A percentile compares a stretch with the other conserved stretches of the same genome.
These are phyloP conservation scores for Colostygia pectinataria DNA, from an alignment of 2,888 invertebrate species.

Conservation along the genomic window DNA sequence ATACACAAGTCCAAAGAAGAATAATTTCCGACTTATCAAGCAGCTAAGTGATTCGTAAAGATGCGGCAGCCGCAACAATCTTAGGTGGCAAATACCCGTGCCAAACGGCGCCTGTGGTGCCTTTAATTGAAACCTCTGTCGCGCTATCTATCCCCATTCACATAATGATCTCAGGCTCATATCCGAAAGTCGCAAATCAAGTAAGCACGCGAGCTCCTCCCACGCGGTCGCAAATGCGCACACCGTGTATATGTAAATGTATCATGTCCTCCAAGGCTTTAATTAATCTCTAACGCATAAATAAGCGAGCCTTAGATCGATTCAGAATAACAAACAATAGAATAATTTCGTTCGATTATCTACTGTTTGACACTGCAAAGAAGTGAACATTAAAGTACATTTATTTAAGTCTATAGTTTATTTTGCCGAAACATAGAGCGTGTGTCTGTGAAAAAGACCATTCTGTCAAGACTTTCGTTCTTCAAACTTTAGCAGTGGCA, in stretches of 20 bases:
- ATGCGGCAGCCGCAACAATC: neutral
- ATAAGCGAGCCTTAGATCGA: slow-evolving; percentile 67
- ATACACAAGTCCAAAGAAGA: neutral
- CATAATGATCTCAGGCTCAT: slow-evolving; percentile 51
- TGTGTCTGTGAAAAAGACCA: no score
- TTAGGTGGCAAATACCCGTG: slow-evolving; percentile 10
- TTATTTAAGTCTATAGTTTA: no score
- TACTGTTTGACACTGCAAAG: neutral
- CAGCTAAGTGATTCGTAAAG: slow-evolving; percentile 9
- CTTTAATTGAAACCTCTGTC: slow-evolving; percentile 34
- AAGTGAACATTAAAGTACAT: no score
- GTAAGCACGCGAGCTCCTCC: slow-evolving; percentile 30
- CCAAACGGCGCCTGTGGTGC: slow-evolving; percentile 6
- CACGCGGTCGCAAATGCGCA: slow-evolving; percentile 70
- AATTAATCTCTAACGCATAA: slow-evolving; percentile 81
- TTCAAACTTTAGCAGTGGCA: no score
- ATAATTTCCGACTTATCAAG: neutral
- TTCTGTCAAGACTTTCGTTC: no score
- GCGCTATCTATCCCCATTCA: slow-evolving; percentile 30
- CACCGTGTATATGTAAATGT: slow-evolving; percentile 82
- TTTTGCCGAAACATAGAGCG: no score
- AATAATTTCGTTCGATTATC: slow-evolving; percentile 6
- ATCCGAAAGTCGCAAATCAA: slow-evolving; percentile 51
- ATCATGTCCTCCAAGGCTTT: slow-evolving; percentile 72
- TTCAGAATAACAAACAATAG: slow-evolving; percentile 49